A percentile compares a stretch with the other conserved stretches of the same genome.
phyloP scores from a whole-genome alignment of 2,113 vertebrate species.

The Meles meles region DNA sequence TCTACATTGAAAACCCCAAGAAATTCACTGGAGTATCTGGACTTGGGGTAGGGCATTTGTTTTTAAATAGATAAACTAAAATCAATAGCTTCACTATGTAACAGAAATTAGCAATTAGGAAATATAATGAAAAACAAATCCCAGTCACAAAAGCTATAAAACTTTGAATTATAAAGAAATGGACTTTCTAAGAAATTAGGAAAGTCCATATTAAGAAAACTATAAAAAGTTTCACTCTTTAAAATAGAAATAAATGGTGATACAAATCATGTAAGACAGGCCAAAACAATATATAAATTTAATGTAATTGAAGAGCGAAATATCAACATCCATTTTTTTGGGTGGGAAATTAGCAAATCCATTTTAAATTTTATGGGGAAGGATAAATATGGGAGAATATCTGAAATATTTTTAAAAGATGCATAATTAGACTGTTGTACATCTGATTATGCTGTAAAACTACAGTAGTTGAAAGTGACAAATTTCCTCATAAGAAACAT shows the following conservation, averaged over 20 bases:
- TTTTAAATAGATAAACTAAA: not conserved
- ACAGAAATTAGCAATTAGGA: not conserved
- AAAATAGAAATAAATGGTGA: not conserved
- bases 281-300: not conserved
- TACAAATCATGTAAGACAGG: not conserved
- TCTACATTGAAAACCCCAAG: not conserved
- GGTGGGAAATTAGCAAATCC: not conserved
- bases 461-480: not conserved
- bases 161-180: not conserved
- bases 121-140: conserved; percentile 10
- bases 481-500: not conserved
- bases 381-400: not conserved
- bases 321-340: not conserved
- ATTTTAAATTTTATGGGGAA: not conserved
- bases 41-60: not conserved
- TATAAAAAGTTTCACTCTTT: not conserved
- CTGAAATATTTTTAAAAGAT: not conserved
- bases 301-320: not conserved
- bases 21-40: not conserved
- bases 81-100: not conserved
- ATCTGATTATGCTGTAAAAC: not conserved
- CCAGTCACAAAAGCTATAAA: not conserved
- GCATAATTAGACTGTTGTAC: not conserved
- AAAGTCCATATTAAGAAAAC: not conserved
- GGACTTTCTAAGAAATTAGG: not conserved